Base-by-base conservation (phyloP, 1,140 invertebrate species). In the Bicyclus anynana region DNA sequence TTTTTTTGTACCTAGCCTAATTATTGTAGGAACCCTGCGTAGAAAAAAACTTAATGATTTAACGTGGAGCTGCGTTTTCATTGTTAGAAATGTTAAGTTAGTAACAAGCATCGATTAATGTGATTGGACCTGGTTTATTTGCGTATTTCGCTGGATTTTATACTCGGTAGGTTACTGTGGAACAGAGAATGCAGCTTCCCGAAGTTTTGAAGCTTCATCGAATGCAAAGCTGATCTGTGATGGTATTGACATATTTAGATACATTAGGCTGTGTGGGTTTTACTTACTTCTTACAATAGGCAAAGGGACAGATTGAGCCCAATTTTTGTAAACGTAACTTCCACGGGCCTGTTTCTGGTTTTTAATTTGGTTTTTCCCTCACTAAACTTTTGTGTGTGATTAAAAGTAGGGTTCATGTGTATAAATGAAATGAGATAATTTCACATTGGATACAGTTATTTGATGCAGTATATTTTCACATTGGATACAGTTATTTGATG, bases 151-250 rank as follows among this genome's bases (percentile, higher is more conserved):
- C 13, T 26, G 2, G 27, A 2, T 10, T 16, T 51, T 42, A 2
- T 20, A 16, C 9, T 10, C 5, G 0, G 7, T 53, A 48, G 29
- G 29, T 23, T 42, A 48, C 44, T 49, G 20, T 13, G 38, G 29
- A 38, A 59, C 56, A 49, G 51, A 35, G 29, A 54, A 53, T 33
- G 68, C 66, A 74, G 72, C 78, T 83, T 78, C 71, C 69, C 65
- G 61, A 59, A 35, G 47, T 65, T 65, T 72, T 70, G 60, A 69
- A 59, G 82, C 69, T 82, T 77, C 80, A 77, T 77, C 49, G 59
- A 80, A 72, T 69, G 78, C 80, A 82, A 87, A 83, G 80, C 80
- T 83, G 70, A 84, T 87, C 84, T 87, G 84, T 87, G 84, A 87
- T 87, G 80, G 72, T 84, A 81, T 79, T 23, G 75, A 79, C 74